A percentile compares a stretch with the other conserved stretches of the same genome.
Conservation (phyloP, 2,113 vertebrate genomes). For the Podocnemis expansa region DNA sequence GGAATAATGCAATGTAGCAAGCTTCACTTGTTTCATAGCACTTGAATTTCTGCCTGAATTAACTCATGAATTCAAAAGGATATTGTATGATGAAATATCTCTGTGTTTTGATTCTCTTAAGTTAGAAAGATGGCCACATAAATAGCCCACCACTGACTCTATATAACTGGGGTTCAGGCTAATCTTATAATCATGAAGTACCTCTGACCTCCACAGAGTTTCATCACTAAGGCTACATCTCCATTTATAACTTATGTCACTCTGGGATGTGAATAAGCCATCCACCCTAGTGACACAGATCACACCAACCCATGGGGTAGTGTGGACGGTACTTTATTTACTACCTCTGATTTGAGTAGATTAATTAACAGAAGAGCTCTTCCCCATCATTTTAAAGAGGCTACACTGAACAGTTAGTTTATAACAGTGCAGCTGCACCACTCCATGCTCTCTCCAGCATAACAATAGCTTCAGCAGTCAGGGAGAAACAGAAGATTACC, state of each 20-base stretch:
- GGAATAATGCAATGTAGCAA: not conserved
- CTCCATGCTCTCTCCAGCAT: not conserved
- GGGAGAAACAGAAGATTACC: not conserved
- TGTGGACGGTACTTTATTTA: too few species aligned
- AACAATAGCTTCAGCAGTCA: not conserved
- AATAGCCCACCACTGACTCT: not conserved
- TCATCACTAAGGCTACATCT: not conserved
- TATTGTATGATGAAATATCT: not conserved
- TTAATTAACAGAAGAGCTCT: not conserved
- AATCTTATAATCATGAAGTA: not conserved
- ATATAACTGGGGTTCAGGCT: not conserved
- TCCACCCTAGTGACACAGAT: not conserved
- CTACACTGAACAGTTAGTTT: not conserved
- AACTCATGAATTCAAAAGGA: not conserved
- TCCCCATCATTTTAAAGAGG: too few species aligned
- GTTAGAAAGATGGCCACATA: not conserved
- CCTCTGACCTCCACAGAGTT: not conserved
- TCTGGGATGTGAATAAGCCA: not conserved
- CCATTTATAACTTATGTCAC: not conserved
- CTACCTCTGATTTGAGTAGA: too few species aligned
- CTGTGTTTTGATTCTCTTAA: not conserved
- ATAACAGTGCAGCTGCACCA: not conserved
- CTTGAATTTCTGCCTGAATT: not conserved
- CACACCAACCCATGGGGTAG: not conserved
- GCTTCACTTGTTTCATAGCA: not conserved